Conservation (phyloP, 2,797 vertebrate genomes). For the Eulemur albifrons region DNA sequence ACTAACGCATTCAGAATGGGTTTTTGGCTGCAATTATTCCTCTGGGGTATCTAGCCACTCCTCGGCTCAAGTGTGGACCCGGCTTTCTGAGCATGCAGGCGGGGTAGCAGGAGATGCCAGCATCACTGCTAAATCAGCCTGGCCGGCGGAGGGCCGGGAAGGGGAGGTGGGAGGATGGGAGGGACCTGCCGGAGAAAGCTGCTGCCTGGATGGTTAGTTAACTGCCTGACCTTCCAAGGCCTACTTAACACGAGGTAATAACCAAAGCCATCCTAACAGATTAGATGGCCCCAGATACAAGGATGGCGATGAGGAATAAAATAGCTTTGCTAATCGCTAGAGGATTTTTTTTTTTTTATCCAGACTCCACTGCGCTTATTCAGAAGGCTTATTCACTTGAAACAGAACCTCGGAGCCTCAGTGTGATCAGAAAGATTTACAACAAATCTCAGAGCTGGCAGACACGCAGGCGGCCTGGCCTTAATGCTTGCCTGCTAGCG, state of each 20-base stretch:
- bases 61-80: background rate
- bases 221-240: constrained; percentile 86
- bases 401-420: constrained; percentile 84
- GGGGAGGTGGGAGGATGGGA: background rate
- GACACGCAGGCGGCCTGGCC: constrained; percentile 54
- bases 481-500: constrained; percentile 39
- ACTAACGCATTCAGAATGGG: background rate
- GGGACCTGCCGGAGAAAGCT: background rate
- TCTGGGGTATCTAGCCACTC: background rate
- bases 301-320: constrained; percentile 81
- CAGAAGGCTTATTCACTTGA: constrained; percentile 86
- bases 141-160: background rate
- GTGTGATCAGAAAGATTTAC: constrained; percentile 80
- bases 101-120: background rate
- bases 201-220: constrained; percentile 75
- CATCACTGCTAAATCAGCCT: background rate
- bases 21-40: background rate
- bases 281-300: constrained; percentile 88
- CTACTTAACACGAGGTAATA: constrained; percentile 84
- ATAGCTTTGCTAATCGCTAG: constrained; percentile 83
- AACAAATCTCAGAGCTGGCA: constrained; percentile 66
- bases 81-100: background rate
- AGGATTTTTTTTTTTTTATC: constrained; percentile 80
- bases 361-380: constrained; percentile 86
- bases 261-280: constrained; percentile 83